These are phyloP conservation scores for Protonemura montana DNA, from an alignment of 2,888 invertebrate species.

Conservation along the genomic window DNA sequence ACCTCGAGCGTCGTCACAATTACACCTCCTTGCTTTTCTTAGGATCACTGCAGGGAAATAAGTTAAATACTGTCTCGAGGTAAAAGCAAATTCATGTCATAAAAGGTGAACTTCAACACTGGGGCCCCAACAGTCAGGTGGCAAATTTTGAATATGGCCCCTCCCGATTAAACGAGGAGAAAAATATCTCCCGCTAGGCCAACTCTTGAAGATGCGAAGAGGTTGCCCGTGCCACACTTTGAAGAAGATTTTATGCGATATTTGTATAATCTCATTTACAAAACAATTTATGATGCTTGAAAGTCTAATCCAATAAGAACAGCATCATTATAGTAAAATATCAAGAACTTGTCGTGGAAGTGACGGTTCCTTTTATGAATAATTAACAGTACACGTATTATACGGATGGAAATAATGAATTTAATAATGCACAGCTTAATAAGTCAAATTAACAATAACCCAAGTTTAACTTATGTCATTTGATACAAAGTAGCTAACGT, in stretches of 20 bases:
- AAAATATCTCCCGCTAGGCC: neutral
- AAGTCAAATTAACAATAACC: neutral
- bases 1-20: constrained; percentile 36
- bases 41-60: constrained; percentile 16
- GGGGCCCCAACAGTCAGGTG: neutral
- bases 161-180: constrained; percentile 15
- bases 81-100: constrained; percentile 21
- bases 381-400: neutral
- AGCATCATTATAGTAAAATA: neutral
- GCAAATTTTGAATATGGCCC: neutral
- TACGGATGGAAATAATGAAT: neutral
- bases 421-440: neutral
- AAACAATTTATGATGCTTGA: neutral
- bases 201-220: neutral
- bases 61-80: constrained; percentile 17
- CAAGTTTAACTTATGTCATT: neutral
- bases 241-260: neutral
- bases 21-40: constrained; percentile 34
- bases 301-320: neutral
- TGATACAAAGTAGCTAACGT: neutral
- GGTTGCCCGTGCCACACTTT: neutral
- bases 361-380: neutral
- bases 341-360: neutral
- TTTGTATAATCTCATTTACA: constrained; percentile 1
- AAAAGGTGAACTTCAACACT: constrained; percentile 17